These are phyloP conservation scores for Cataglyphis rosenhaueri DNA, from an alignment of 2,888 invertebrate genomes.

Conservation along the genomic window DNA sequence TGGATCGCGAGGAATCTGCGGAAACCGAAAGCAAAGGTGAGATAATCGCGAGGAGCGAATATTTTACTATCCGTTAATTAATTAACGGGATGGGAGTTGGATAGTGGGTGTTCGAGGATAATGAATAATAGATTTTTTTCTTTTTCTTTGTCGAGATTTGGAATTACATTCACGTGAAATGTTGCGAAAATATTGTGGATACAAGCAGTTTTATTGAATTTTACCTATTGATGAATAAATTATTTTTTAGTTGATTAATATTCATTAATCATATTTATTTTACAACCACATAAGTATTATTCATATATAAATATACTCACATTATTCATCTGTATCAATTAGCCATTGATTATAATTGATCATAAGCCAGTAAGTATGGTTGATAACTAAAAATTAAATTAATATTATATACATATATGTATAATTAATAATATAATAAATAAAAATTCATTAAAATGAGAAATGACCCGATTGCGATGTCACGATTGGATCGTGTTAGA, in stretches of 20 bases:
- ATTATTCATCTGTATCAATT: constrained; percentile 11
- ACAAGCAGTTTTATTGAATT: not conserved
- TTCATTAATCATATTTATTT: not conserved
- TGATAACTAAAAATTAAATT: not conserved
- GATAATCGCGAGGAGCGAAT: not conserved
- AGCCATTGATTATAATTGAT: not conserved
- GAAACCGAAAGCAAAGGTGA: constrained; percentile 24
- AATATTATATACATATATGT: not conserved
- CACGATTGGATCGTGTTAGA: constrained; percentile 17
- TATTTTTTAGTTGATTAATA: not conserved
- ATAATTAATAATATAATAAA: not conserved
- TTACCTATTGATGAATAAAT: not conserved
- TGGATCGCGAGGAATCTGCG: constrained; percentile 19
- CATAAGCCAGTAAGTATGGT: not conserved
- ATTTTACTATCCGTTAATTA: constrained; percentile 8
- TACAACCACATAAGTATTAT: not conserved
- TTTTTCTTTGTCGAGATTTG: not conserved
- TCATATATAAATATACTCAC: not conserved
- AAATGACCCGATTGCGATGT: not conserved
- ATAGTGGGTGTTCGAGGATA: constrained; percentile 11
- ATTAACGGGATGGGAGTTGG: constrained; percentile 18
- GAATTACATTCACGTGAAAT: not conserved
- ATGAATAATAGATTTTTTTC: constrained; percentile 19
- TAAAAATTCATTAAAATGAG: not conserved
- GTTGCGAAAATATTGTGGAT: not conserved